Percentiles rank a stretch among this genome's conserved stretches.
Conservation (phyloP, 2,888 invertebrate species). For the Sylvicola cinctus region DNA sequence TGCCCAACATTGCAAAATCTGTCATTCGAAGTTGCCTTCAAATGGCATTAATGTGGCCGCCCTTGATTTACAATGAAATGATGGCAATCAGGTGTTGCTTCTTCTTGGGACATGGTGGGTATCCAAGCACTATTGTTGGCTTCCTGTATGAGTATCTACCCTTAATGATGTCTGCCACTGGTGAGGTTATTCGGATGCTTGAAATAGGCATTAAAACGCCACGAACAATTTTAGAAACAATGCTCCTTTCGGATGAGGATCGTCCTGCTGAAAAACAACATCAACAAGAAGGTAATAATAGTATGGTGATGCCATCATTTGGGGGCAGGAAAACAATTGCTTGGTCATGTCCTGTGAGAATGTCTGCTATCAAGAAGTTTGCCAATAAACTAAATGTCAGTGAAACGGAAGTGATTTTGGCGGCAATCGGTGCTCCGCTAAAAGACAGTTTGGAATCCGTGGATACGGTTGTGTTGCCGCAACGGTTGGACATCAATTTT, state of each 20-base stretch:
- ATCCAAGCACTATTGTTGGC: slow-evolving; percentile 14
- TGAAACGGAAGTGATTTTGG: slow-evolving; percentile 20
- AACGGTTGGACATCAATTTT: slow-evolving; percentile 18
- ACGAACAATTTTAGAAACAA: slow-evolving; percentile 20
- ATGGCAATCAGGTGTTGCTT: slow-evolving; percentile 25
- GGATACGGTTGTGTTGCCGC: slow-evolving; percentile 12
- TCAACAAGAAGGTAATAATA: slow-evolving; percentile 19
- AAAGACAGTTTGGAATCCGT: slow-evolving; percentile 16
- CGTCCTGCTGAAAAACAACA: slow-evolving; percentile 18
- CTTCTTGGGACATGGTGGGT: slow-evolving; percentile 19
- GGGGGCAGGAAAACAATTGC: slow-evolving; percentile 22
- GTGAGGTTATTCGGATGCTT: slow-evolving; percentile 18
- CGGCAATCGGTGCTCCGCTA: slow-evolving; percentile 18
- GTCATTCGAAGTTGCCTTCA: slow-evolving; percentile 21
- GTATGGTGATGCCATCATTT: slow-evolving; percentile 14
- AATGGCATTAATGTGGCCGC: slow-evolving; percentile 14
- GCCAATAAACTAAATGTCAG: slow-evolving; percentile 13
- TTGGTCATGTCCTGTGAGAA: slow-evolving; percentile 20
- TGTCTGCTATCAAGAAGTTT: slow-evolving; percentile 16
- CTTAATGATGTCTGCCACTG: slow-evolving; percentile 16
- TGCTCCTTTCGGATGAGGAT: too few relatives aligned
- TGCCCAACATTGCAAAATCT: slow-evolving; percentile 8
- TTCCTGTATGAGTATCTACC: slow-evolving; percentile 18
- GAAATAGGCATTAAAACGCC: slow-evolving; percentile 21
- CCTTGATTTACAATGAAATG: slow-evolving; percentile 27